Conservation (phyloP, 2,113 vertebrate species). For the Willisornis vidua region DNA sequence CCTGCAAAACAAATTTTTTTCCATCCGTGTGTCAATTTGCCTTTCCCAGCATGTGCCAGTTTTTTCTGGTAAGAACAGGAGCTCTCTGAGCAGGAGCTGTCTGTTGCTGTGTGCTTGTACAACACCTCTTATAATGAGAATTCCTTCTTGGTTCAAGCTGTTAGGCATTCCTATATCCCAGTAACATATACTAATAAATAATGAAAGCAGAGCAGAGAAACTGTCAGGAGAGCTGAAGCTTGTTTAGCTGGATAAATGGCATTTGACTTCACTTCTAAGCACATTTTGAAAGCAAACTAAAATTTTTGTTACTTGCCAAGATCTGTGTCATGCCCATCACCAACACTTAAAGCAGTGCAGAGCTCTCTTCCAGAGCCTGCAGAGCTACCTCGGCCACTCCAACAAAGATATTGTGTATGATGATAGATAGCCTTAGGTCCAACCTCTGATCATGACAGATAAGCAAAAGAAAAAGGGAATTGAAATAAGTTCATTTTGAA, state of each 20-base stretch:
- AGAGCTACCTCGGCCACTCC: background rate
- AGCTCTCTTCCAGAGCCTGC: background rate
- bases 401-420: background rate
- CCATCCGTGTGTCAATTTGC: background rate
- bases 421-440: background rate
- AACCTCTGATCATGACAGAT: background rate
- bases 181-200: slow-evolving; percentile 26
- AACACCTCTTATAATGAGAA: background rate
- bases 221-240: background rate
- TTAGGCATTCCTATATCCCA: slow-evolving; percentile 2
- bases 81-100: background rate
- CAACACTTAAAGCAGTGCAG: background rate
- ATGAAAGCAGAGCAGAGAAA: background rate
- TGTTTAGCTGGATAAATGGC: slow-evolving; percentile 17
- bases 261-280: background rate
- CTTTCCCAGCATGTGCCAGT: background rate
- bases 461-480: background rate
- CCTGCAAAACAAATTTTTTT: background rate
- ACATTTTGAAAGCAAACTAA: background rate
- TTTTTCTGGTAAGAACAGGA: background rate
- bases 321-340: background rate
- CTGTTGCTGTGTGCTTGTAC: background rate
- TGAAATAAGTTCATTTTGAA: background rate
- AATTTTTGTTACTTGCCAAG: background rate
- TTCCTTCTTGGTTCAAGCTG: background rate